A percentile compares a stretch with the other conserved stretches of the same genome.
Conservation (phyloP, 2,113 vertebrate genomes). For the Alethe diademata region DNA sequence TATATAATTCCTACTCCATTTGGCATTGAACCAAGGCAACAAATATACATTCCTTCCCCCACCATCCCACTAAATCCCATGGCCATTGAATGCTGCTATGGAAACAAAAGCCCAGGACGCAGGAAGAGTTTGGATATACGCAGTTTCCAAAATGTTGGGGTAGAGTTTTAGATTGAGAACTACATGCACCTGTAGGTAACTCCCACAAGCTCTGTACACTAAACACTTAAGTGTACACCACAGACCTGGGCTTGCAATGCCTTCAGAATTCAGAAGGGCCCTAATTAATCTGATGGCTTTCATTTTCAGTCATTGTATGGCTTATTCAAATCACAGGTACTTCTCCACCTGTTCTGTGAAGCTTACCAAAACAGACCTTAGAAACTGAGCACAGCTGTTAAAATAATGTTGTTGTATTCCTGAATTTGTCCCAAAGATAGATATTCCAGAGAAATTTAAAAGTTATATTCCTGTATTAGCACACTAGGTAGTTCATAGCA, state of each 20-base stretch:
- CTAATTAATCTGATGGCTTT: conserved; percentile 55
- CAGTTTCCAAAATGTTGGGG: conserved; percentile 52
- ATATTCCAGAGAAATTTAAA: conserved; percentile 70
- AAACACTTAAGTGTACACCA: not conserved
- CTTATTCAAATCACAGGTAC: conserved; percentile 74
- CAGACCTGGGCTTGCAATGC: not conserved
- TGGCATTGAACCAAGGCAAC: conserved; percentile 71
- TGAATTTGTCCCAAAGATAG: conserved; percentile 71
- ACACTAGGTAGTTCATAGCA: conserved; percentile 72
- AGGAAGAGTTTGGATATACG: conserved; percentile 15
- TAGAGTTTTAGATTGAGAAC: conserved; percentile 42
- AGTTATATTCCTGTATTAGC: conserved; percentile 76
- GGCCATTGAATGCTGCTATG: conserved; percentile 67
- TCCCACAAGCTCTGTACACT: not conserved
- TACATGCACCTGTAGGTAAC: not conserved
- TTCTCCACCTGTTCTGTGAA: conserved; percentile 46
- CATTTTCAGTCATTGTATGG: conserved; percentile 63
- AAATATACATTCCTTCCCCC: conserved; percentile 48
- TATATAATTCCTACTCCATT: conserved; percentile 70
- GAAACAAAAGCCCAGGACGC: conserved; percentile 47
- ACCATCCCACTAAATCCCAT: conserved; percentile 41
- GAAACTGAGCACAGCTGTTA: conserved; percentile 71
- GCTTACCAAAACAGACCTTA: conserved; percentile 68
- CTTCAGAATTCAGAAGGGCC: conserved; percentile 33
- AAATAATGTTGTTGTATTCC: conserved; percentile 68